Base-by-base conservation (phyloP, 2,113 vertebrate species). In the Tiliqua scincoides region DNA sequence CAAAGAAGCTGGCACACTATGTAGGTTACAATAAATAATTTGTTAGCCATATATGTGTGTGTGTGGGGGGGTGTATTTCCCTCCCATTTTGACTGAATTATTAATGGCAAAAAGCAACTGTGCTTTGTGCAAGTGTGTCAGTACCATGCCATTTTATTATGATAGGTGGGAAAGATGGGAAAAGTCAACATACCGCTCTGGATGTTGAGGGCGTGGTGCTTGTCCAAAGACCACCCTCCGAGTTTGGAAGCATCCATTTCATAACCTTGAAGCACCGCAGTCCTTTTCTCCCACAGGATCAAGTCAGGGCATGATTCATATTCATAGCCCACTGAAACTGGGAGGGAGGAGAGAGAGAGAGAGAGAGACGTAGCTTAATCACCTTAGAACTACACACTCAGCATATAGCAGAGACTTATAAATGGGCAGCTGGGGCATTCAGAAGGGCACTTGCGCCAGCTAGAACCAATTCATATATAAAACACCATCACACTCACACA, bases 221-320 rank as follows among this genome's bases (percentile, higher is more conserved):
- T 98, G 95, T 99, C 98, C 90, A 99, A 89, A 25, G 97, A 97
- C 99, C 99, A 99, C 27, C 98, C 98, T 85, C 99, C 99, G 63
- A 99, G 97, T 88, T 98, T 98, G 91, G 99, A 99, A 9, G 98
- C 98, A 18, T 97, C 98, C 0, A 97, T 98, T 94, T 99, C 98
- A 52, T 99, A 99, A 81, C 98, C 99, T 91, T 99, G 99, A 11
- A 99, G 96, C 77, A 99, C 92, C 4, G 98, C 98, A 0, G 98
- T 99, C 92, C 99, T 97, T 93, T 99, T 99, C 95, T 99, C 99
- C 99, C 99, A 99, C 9, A 99, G 96, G 93, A 99, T 98, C 82
- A 99, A 95, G 85, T 99, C 99, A 12, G 98, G 99, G 94, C 99
- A 99, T 14, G 99, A 99, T 94, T 99, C 99, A 27, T 99, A 99